A percentile compares a stretch with the other conserved stretches of the same genome.
phyloP scores from a whole-genome alignment of 2,113 vertebrate species.

The Haemorhous mexicanus region DNA sequence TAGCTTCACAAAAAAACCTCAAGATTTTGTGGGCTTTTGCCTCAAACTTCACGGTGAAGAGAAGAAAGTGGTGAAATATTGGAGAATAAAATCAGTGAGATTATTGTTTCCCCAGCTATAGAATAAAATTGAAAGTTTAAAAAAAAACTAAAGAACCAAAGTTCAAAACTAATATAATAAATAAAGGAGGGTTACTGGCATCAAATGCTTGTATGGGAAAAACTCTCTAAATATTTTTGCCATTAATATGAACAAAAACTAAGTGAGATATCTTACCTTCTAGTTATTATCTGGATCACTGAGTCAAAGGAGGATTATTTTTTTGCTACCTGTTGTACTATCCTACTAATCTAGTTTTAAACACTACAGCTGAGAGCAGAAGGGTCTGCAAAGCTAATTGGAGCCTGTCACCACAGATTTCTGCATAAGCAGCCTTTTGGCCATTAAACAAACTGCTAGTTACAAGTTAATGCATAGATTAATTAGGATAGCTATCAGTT shows the following conservation, averaged over 20 bases:
- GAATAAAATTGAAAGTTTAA: not conserved
- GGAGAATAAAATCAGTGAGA: not conserved
- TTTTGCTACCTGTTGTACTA: not conserved
- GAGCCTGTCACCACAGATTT: not conserved
- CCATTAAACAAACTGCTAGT: not conserved
- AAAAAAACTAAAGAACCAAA: not conserved
- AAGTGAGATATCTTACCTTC: not conserved
- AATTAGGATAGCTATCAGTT: not conserved
- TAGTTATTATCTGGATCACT: not conserved
- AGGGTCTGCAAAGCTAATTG: not conserved
- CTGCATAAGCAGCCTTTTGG: not conserved
- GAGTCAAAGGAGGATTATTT: not conserved
- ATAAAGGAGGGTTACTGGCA: not conserved
- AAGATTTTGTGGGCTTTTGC: not conserved
- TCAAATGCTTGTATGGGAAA: not conserved
- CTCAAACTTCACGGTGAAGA: not conserved
- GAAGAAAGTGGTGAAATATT: not conserved
- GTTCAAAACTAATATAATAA: not conserved
- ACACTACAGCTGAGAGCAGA: not conserved
- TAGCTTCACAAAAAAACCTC: not conserved
- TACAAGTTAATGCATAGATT: not conserved
- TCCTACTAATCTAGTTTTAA: not conserved
- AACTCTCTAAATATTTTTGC: not conserved
- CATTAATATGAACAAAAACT: not conserved
- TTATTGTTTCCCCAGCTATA: not conserved